Evolutionary conservation across 2,888 invertebrate genomes (phyloP).

Genomic region (Aphidius colemani): DNA sequence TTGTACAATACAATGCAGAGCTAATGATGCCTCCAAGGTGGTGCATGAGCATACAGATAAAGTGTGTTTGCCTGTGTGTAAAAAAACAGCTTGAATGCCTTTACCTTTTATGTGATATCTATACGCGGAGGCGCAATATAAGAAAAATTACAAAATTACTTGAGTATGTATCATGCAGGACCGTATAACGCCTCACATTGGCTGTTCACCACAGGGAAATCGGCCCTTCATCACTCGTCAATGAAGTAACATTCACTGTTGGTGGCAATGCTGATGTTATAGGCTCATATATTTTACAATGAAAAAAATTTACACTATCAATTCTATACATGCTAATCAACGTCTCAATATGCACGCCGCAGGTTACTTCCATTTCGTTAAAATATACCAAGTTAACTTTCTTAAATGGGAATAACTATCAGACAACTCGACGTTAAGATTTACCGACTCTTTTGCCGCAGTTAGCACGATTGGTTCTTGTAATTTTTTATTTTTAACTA

Average conservation of each 20-base stretch:
- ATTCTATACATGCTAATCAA: slow-evolving; percentile 31
- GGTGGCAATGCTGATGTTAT: slow-evolving; percentile 35
- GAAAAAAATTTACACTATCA: slow-evolving; percentile 20
- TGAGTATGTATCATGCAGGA: slow-evolving; percentile 29
- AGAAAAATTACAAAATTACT: slow-evolving; percentile 22
- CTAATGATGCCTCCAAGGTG: slow-evolving; percentile 53
- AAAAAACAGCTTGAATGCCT: slow-evolving; percentile 12
- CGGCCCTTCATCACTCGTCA: slow-evolving; percentile 52
- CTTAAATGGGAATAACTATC: slow-evolving; percentile 13
- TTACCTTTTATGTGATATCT: slow-evolving; percentile 18
- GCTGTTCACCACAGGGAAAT: slow-evolving; percentile 45
- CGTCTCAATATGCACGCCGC: slow-evolving; percentile 35
- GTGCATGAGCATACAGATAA: slow-evolving; percentile 28
- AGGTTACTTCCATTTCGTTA: slow-evolving; percentile 13
- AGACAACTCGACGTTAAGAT: slow-evolving; percentile 1
- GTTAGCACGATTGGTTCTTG: slow-evolving; percentile 3
- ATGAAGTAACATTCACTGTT: slow-evolving; percentile 33
- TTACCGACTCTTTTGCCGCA: slow-evolving; percentile 1
- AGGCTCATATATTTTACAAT: slow-evolving; percentile 2
- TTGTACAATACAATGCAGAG: slow-evolving; percentile 46
- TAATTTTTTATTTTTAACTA: background rate
- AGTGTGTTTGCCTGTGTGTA: slow-evolving; percentile 1
- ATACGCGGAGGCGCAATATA: slow-evolving; percentile 24
- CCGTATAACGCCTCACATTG: slow-evolving; percentile 44
- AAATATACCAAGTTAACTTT: slow-evolving; percentile 7